phyloP scores from a whole-genome alignment of 1,140 invertebrate genomes.

The Armadillidium nasatum region DNA sequence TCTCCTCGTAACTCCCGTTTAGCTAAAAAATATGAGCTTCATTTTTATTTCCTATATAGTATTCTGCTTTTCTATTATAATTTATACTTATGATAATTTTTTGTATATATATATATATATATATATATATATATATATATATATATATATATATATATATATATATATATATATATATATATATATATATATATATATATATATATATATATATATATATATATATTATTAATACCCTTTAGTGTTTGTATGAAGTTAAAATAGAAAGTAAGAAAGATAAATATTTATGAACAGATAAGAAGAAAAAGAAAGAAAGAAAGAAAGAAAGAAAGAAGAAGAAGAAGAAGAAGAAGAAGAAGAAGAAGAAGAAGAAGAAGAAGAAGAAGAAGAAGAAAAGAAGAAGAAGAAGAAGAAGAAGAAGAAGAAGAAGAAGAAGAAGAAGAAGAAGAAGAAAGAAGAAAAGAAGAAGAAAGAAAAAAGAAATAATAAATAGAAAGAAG shows the following conservation, averaged over 20 bases:
- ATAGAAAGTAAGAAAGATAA: not conserved
- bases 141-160: not conserved
- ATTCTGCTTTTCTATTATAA: too few species aligned
- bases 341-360: not conserved
- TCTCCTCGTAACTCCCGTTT: not conserved
- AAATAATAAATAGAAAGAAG: not conserved
- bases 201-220: too few species aligned
- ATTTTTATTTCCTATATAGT: too few species aligned
- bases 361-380: slow-evolving; percentile 22
- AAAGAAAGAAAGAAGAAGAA: not conserved
- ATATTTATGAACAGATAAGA: not conserved
- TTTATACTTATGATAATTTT: too few species aligned
- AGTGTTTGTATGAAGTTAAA: not conserved
- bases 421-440: slow-evolving; percentile 18
- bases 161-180: not conserved
- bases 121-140: not conserved
- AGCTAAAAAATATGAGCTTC: too few species aligned
- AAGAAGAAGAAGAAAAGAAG: not conserved
- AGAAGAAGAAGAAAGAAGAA: not conserved
- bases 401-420: slow-evolving; percentile 16
- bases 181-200: not conserved
- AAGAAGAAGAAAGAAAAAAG: not conserved
- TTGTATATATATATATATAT: slow-evolving; percentile 1
- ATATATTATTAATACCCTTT: not conserved
- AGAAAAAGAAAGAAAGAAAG: not conserved